Evolutionary conservation across 1,140 invertebrate species (phyloP), one percentile per base, ranked within the genome.

Genomic region (Propsilocerus akamusi): DNA sequence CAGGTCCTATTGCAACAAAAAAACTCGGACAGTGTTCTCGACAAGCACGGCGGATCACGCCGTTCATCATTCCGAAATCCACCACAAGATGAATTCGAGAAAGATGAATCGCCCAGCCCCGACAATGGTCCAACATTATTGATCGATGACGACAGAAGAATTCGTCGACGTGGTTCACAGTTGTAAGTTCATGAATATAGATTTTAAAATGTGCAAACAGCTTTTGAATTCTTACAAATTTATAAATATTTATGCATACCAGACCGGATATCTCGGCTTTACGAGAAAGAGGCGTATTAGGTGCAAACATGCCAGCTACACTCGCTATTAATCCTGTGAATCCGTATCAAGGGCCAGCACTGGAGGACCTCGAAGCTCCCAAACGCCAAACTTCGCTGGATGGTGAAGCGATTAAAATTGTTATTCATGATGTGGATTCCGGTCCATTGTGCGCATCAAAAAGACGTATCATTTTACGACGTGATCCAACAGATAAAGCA

Each of bases 351-450:
- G 70, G 70, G 8, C 62, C 69, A 26, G 72, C 72, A 48, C 55
- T 72, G 22, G 75, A 77, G 55, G 75, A 77, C 52, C 65, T 75
- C 12, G 73, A 76, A 52, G 59, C 74, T 24, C 71, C 77, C 4
- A 65, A 78, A 50, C 70, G 86, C 22, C 85, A 89, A 59, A 83
- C 83, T 54, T 85, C 87, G 14, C 83, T 83, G 48, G 87, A 92
- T 58, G 86, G 86, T 8, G 88, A 93, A 66, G 86, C 84, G 46
- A 92, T 93, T 55, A 83, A 87, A 57, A 92, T 92, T 55, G 87
- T 93, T 50, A 92, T 93, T 56, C 86, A 92, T 59, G 88, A 93
- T 58, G 86, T 92, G 17, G 87, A 91, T 64, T 70, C 77, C 64
- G 79, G 73, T 34, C 67, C 74, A 49, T 69, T 76, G 55, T 68